A percentile compares a stretch with the other conserved stretches of the same genome.
phyloP scores from a whole-genome alignment of 2,113 vertebrate genomes.

The Penelope pileata region DNA sequence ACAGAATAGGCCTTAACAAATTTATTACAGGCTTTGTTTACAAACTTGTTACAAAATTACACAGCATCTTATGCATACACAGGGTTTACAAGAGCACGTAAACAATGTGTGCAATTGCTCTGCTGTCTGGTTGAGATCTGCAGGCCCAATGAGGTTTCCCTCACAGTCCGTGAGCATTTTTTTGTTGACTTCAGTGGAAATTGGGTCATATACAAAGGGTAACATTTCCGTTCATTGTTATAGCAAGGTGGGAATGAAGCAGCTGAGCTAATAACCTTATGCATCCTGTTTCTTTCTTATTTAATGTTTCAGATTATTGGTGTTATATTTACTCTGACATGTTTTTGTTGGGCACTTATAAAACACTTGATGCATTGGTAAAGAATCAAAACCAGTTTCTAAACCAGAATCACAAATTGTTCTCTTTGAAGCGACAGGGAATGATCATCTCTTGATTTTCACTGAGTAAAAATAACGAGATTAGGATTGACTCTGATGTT shows the following conservation, averaged over 20 bases:
- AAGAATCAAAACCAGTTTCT: background rate
- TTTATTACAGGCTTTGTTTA: conserved; percentile 68
- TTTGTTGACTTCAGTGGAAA: background rate
- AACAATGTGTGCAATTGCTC: background rate
- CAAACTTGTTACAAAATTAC: conserved; percentile 65
- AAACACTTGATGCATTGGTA: background rate
- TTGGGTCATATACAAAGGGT: conserved; percentile 31
- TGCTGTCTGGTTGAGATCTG: background rate
- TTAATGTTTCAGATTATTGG: conserved; percentile 31
- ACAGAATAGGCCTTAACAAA: conserved; percentile 43
- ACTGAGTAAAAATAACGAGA: background rate
- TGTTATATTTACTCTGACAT: background rate
- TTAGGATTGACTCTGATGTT: background rate
- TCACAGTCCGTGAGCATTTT: conserved; percentile 13
- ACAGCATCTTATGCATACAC: conserved; percentile 40
- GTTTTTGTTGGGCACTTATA: background rate
- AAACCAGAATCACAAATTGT: background rate
- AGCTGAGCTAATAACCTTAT: background rate
- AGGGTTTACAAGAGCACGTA: background rate
- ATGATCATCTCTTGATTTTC: background rate
- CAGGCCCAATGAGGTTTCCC: conserved; percentile 9
- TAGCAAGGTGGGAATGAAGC: conserved; percentile 23
- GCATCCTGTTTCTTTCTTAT: background rate
- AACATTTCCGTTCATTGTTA: conserved; percentile 58
- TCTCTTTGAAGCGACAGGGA: background rate